Percentiles rank a stretch among this genome's conserved stretches.
These are phyloP conservation scores for Eidolon helvum DNA, from an alignment of 2,113 vertebrate genomes.

Conservation along the genomic window DNA sequence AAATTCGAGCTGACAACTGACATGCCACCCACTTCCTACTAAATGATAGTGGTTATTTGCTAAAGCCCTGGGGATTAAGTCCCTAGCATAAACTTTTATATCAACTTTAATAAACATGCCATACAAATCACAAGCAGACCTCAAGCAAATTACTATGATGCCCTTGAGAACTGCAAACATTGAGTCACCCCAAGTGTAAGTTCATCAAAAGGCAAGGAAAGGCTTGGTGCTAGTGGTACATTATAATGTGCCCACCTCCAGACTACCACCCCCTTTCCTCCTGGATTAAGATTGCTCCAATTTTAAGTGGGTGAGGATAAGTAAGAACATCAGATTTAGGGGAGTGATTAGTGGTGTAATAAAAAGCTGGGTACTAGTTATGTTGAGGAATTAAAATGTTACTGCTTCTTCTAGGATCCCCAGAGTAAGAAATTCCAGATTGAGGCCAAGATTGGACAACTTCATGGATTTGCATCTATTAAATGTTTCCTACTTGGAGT, in stretches of 20 bases:
- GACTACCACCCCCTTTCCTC: not conserved
- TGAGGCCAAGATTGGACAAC: not conserved
- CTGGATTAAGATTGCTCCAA: not conserved
- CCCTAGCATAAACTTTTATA: constrained; percentile 74
- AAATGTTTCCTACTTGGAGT: not conserved
- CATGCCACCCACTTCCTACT: constrained; percentile 77
- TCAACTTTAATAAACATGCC: constrained; percentile 70
- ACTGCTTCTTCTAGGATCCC: not conserved
- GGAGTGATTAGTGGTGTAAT: not conserved
- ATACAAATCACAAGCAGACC: constrained; percentile 79
- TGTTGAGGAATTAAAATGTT: not conserved
- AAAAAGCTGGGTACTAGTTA: not conserved
- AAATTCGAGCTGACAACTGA: constrained; percentile 82
- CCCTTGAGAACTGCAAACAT: constrained; percentile 63
- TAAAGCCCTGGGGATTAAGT: constrained; percentile 77
- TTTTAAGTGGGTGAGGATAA: not conserved
- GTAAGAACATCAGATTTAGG: not conserved
- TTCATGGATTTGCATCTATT: not conserved
- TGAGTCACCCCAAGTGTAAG: constrained; percentile 60
- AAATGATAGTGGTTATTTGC: constrained; percentile 80
- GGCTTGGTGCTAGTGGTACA: rapidly evolving
- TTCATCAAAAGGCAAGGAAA: not conserved
- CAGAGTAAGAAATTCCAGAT: not conserved
- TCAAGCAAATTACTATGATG: constrained; percentile 72
- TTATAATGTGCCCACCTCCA: not conserved